phyloP scores from a whole-genome alignment of 2,797 vertebrate genomes.

The Chloroceryle amazona region DNA sequence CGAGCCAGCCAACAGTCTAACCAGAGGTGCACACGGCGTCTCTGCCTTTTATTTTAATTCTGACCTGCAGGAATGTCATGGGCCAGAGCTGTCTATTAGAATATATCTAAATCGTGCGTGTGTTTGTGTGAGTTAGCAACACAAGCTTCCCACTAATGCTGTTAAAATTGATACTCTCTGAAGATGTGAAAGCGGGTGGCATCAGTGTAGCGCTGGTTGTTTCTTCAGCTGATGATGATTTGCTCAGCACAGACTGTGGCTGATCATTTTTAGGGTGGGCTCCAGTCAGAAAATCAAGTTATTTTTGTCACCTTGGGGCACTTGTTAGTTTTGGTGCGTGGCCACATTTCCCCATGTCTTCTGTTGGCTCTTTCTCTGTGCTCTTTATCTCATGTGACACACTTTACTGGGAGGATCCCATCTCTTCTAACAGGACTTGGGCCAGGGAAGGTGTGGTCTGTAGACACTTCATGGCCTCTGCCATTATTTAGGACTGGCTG shows the following conservation, averaged over 20 bases:
- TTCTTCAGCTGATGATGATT: background rate
- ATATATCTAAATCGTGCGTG: background rate
- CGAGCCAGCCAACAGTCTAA: conserved; percentile 50
- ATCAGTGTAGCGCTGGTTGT: background rate
- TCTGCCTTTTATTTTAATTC: conserved; percentile 64
- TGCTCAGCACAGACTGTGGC: background rate
- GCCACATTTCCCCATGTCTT: background rate
- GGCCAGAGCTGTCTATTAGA: conserved; percentile 46
- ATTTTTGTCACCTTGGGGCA: background rate
- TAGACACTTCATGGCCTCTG: background rate
- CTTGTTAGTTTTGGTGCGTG: background rate
- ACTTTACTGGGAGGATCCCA: background rate
- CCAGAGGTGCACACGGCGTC: background rate
- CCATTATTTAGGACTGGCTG: background rate
- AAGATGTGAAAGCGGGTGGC: background rate
- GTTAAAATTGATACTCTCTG: conserved; percentile 17
- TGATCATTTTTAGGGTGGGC: background rate
- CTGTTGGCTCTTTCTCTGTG: background rate
- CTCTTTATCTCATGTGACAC: background rate
- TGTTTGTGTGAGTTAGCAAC: background rate
- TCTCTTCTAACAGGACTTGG: background rate
- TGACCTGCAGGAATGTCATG: conserved; percentile 61
- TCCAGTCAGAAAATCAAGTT: background rate
- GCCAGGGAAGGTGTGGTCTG: background rate
- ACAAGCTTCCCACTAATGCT: background rate